A percentile compares a stretch with the other conserved stretches of the same genome.
phyloP scores from a whole-genome alignment of 1,140 invertebrate species.

The Caenorhabditis remanei region DNA sequence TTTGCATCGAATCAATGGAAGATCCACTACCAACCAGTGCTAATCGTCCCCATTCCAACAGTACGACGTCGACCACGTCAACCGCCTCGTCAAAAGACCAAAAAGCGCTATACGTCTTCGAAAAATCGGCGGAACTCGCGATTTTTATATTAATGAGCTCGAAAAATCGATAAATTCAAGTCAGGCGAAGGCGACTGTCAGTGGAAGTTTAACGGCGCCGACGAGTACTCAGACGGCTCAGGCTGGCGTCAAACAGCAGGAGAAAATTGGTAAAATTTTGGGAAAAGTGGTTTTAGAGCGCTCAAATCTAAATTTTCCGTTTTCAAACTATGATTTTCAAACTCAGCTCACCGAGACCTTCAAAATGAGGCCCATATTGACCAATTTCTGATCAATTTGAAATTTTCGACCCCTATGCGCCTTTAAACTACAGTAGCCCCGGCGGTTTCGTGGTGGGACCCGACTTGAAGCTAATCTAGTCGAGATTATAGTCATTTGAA shows the following conservation, averaged over 20 bases:
- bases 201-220: constrained; percentile 19
- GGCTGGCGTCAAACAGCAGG: constrained; percentile 18
- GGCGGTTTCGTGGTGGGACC: no score
- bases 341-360: no score
- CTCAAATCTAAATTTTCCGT: no score
- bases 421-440: no score
- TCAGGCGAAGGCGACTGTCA: constrained; percentile 9
- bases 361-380: no score
- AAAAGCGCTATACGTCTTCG: constrained; percentile 64
- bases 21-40: neutral
- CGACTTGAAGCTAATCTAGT: no score
- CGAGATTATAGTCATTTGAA: no score
- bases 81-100: constrained; percentile 21
- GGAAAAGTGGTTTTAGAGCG: no score
- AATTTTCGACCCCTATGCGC: no score
- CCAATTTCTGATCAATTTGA: no score
- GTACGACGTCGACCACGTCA: neutral
- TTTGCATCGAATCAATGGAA: constrained; percentile 44
- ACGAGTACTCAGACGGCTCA: constrained; percentile 6
- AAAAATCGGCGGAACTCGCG: constrained; percentile 66
- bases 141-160: constrained; percentile 66
- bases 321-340: no score
- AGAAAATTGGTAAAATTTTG: constrained; percentile 20
- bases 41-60: neutral
- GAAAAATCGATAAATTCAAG: constrained; percentile 64